Percentiles rank a stretch among this genome's conserved stretches.
These are phyloP conservation scores for Aeoliscus strigatus DNA, from an alignment of 2,797 vertebrate species.

Conservation along the genomic window DNA sequence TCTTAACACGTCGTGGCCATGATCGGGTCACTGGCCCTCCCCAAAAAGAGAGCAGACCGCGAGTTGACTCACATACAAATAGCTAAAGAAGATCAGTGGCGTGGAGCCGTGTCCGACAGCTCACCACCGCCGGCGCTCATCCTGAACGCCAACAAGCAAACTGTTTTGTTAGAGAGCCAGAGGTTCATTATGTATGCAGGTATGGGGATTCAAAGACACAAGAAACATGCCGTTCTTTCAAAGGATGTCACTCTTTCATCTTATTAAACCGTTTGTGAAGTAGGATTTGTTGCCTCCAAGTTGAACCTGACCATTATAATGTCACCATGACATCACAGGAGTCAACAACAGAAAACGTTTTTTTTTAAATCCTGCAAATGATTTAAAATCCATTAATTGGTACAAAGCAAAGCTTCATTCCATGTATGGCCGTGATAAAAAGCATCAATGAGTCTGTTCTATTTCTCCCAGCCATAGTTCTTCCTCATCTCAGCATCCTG, in stretches of 20 bases:
- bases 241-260: not conserved
- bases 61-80: constrained; percentile 61
- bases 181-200: constrained; percentile 46
- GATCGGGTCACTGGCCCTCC: constrained; percentile 61
- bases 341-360: too few species aligned
- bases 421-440: too few species aligned
- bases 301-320: too few species aligned
- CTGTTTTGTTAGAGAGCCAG: constrained; percentile 25
- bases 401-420: too few species aligned
- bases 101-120: constrained; percentile 37
- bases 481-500: constrained; percentile 4
- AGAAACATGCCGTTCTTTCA: too few species aligned
- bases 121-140: constrained; percentile 39
- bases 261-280: not conserved
- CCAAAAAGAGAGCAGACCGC: constrained; percentile 42
- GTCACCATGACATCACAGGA: too few species aligned
- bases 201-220: constrained; percentile 3
- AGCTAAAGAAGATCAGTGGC: constrained; percentile 36
- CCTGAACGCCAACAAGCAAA: constrained; percentile 40
- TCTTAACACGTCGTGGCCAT: constrained; percentile 63
- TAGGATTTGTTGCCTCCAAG: not conserved
- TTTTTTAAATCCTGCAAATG: too few species aligned
- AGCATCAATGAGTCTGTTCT: too few species aligned
- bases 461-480: too few species aligned
- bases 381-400: too few species aligned